Evolutionary conservation across 1,140 invertebrate species (phyloP).

Genomic region (Drosophila pandora): DNA sequence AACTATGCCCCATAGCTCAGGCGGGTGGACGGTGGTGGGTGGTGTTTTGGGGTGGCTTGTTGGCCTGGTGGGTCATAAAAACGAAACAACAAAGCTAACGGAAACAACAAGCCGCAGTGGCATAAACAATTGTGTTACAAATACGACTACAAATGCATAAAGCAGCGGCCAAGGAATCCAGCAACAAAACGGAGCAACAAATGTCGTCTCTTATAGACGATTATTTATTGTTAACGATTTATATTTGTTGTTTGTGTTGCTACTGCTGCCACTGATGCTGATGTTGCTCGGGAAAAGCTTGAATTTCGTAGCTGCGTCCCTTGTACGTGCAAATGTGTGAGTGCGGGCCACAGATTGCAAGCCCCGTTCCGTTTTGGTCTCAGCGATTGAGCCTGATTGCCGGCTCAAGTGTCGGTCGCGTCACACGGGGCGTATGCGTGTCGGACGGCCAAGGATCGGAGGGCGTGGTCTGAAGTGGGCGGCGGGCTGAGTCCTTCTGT

Average conservation of each 20-base stretch:
- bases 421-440: slow-evolving; percentile 67
- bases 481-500: neutral
- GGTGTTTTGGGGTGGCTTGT: neutral
- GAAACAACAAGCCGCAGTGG: slow-evolving; percentile 58
- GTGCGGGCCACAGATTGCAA: slow-evolving; percentile 70
- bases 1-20: slow-evolving; percentile 67
- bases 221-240: slow-evolving; percentile 82
- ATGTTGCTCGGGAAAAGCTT: slow-evolving; percentile 45
- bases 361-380: slow-evolving; percentile 52
- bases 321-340: slow-evolving; percentile 68
- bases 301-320: slow-evolving; percentile 61
- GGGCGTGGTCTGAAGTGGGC: slow-evolving; percentile 16
- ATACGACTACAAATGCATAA: slow-evolving; percentile 81
- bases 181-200: slow-evolving; percentile 39
- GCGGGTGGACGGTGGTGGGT: slow-evolving; percentile 19
- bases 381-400: slow-evolving; percentile 78
- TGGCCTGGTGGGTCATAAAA: slow-evolving; percentile 54
- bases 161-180: slow-evolving; percentile 52
- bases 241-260: slow-evolving; percentile 61
- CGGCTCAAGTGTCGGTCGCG: slow-evolving; percentile 76
- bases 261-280: slow-evolving; percentile 20
- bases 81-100: slow-evolving; percentile 56
- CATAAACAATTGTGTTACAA: slow-evolving; percentile 82
- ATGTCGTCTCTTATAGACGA: slow-evolving; percentile 68
- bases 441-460: slow-evolving; percentile 12